phyloP scores from a whole-genome alignment of 37 sponge, comb jelly and placozoan species.

The Eunapius fragilis region DNA sequence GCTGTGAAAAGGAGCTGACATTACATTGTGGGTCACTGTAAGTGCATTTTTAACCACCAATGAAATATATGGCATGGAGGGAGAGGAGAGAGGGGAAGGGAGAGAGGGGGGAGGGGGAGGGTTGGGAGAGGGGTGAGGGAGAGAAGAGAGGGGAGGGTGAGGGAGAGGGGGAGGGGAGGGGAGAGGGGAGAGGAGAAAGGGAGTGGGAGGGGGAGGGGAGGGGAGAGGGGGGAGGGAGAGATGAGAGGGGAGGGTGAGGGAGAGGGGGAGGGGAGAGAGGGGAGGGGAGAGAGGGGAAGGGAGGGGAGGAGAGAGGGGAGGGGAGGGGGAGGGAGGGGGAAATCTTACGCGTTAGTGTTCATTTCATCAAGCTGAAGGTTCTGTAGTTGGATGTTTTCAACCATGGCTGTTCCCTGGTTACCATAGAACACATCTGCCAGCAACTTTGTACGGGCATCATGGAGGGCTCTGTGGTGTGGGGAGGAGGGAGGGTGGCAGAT shows the following conservation, averaged over 20 bases:
- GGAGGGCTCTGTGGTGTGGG: constrained; percentile 31
- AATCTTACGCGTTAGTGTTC: constrained; percentile 12
- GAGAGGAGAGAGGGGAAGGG: too few species aligned
- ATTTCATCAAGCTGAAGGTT: constrained; percentile 29
- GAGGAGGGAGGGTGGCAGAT: neutral
- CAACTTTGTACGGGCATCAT: constrained; percentile 35
- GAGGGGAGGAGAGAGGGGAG: neutral
- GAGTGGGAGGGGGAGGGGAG: neutral
- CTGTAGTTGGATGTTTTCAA: constrained; percentile 38
- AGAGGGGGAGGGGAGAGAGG: neutral
- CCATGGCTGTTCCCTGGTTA: constrained; percentile 8
- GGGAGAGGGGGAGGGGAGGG: neutral
- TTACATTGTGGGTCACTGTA: too few species aligned
- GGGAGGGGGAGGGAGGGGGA: neutral
- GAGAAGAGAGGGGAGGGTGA: too few species aligned
- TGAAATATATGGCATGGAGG: too few species aligned
- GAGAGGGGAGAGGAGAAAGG: neutral
- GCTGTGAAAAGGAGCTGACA: too few species aligned
- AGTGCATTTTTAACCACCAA: too few species aligned
- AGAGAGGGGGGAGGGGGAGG: too few species aligned
- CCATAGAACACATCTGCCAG: constrained; percentile 61
- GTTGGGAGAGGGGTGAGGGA: too few species aligned
- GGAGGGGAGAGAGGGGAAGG: neutral
- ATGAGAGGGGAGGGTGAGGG: too few species aligned
- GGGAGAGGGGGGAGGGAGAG: too few species aligned